These are phyloP conservation scores for Anolis carolinensis DNA, from an alignment of 2,113 vertebrate genomes.

Conservation along the genomic window DNA sequence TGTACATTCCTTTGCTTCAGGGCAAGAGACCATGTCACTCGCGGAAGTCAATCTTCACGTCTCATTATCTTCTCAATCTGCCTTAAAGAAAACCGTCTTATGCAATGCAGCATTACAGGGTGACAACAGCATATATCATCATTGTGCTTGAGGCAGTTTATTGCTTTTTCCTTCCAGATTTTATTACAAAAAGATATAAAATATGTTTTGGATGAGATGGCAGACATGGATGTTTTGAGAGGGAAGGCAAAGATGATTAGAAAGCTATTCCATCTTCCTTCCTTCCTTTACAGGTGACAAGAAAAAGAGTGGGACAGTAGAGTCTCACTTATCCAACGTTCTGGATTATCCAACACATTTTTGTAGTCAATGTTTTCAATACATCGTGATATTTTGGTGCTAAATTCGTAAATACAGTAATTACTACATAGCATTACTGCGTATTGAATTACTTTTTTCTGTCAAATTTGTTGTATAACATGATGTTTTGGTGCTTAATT, in stretches of 20 bases:
- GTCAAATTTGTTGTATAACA: too few species aligned
- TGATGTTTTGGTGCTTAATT: too few species aligned
- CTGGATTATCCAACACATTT: too few species aligned
- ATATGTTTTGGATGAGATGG: neutral
- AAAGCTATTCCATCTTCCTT: neutral
- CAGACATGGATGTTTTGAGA: conserved; percentile 14
- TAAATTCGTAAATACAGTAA: too few species aligned
- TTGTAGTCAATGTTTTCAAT: too few species aligned
- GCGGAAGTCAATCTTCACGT: conserved; percentile 38
- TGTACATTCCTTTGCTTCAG: conserved; percentile 58
- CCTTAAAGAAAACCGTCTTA: conserved; percentile 51
- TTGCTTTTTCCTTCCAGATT: conserved; percentile 39
- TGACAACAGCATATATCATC: conserved; percentile 52
- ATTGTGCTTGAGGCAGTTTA: conserved; percentile 53
- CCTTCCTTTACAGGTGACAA: neutral
- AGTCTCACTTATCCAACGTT: too few species aligned
- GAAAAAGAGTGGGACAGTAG: neutral
- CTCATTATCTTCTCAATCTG: conserved; percentile 48
- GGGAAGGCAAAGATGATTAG: neutral
- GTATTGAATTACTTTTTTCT: too few species aligned
- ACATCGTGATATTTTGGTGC: too few species aligned
- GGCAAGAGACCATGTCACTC: conserved; percentile 44
- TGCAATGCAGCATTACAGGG: conserved; percentile 55
- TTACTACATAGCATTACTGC: too few species aligned
- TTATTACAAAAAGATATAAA: conserved; percentile 49